phyloP scores from a whole-genome alignment of 2,888 invertebrate species.

The Romanomermis culicivorax region DNA sequence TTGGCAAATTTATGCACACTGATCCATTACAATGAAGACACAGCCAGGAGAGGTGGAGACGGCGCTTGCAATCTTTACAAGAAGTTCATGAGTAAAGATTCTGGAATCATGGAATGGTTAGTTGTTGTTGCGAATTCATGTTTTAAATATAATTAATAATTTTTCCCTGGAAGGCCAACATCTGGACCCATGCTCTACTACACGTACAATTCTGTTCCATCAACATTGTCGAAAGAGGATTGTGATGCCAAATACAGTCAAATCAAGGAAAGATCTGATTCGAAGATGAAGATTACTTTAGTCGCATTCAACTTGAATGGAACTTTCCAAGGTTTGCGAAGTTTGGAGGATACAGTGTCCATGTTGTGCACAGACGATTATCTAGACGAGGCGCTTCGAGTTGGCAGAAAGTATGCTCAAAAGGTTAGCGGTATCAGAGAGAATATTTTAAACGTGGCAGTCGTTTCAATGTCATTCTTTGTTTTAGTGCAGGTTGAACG shows the following conservation, averaged over 20 bases:
- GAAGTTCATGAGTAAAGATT: constrained; percentile 10
- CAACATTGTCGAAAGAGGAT: constrained; percentile 16
- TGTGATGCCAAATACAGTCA: constrained; percentile 23
- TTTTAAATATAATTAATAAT: constrained; percentile 10
- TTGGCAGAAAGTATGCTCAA: constrained; percentile 29
- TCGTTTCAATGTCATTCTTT: too few species aligned
- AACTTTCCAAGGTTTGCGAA: constrained; percentile 25
- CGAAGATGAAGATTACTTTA: constrained; percentile 22
- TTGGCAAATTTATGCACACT: constrained; percentile 47
- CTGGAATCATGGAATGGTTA: background rate
- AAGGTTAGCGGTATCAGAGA: background rate
- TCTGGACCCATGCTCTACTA: constrained; percentile 18
- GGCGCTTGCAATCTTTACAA: background rate
- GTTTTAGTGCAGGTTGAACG: too few species aligned
- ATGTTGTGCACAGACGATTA: constrained; percentile 29
- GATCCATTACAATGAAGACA: constrained; percentile 30
- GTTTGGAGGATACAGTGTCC: constrained; percentile 23
- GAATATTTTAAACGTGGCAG: too few species aligned
- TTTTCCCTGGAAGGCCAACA: constrained; percentile 16
- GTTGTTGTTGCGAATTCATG: background rate
- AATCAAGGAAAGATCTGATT: constrained; percentile 15
- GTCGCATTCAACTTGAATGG: constrained; percentile 29
- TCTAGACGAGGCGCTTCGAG: constrained; percentile 28
- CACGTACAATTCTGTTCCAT: constrained; percentile 18
- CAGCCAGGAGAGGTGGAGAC: background rate